Conservation (phyloP, 1,140 invertebrate genomes). For the Vanessa atalanta region DNA sequence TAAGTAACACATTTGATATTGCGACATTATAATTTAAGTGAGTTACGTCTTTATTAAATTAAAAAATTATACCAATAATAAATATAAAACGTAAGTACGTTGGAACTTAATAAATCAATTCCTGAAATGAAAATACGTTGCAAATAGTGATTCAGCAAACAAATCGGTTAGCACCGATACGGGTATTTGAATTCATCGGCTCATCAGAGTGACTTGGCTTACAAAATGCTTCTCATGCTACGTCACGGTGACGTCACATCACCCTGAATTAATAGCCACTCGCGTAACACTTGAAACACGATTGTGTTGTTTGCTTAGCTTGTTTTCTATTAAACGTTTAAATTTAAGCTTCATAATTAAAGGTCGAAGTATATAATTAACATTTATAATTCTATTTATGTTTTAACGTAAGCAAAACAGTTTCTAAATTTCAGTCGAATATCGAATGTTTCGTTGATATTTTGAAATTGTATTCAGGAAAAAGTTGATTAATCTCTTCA, state of each 20-base stretch:
- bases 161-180: slow-evolving; percentile 17
- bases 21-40: too few relatives aligned
- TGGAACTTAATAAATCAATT: not conserved
- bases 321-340: slow-evolving; percentile 18
- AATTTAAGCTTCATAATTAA: slow-evolving; percentile 7
- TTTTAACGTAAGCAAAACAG: not conserved
- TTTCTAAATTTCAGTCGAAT: too few relatives aligned
- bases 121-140: slow-evolving; percentile 9
- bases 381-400: not conserved
- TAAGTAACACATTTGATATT: too few relatives aligned
- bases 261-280: slow-evolving; percentile 53
- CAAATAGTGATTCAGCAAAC: slow-evolving; percentile 33
- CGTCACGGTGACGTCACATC: slow-evolving; percentile 55
- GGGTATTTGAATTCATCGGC: slow-evolving; percentile 47
- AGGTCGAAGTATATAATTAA: not conserved
- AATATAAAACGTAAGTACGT: not conserved
- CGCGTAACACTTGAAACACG: slow-evolving; percentile 44
- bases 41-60: not conserved
- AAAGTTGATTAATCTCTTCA: slow-evolving; percentile 4
- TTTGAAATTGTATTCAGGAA: not conserved
- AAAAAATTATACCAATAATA: not conserved
- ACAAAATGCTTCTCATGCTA: slow-evolving; percentile 43
- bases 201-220: slow-evolving; percentile 51
- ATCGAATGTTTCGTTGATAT: too few relatives aligned
- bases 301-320: slow-evolving; percentile 29